phyloP scores from a whole-genome alignment of 2,888 invertebrate genomes.

The Drosophila picticornis region DNA sequence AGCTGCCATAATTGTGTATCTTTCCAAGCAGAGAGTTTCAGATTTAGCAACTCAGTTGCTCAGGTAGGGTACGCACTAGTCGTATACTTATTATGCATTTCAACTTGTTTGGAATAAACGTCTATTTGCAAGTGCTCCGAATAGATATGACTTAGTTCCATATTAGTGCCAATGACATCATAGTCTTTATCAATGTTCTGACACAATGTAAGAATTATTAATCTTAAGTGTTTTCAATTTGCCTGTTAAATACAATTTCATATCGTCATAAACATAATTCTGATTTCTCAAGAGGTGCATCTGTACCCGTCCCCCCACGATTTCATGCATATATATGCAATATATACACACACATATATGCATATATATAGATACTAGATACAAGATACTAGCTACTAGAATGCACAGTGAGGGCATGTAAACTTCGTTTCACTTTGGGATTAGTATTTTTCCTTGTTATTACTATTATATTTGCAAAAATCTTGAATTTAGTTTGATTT shows the following conservation, averaged over 20 bases:
- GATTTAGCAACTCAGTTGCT: neutral
- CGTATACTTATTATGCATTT: neutral
- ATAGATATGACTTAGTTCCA: conserved; percentile 12
- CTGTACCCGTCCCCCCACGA: neutral
- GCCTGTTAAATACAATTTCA: neutral
- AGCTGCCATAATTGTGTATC: neutral
- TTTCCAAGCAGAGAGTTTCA: neutral
- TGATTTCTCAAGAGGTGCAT: conserved; percentile 13
- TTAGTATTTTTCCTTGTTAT: conserved; percentile 45
- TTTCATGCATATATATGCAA: neutral
- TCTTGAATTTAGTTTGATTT: conserved; percentile 34
- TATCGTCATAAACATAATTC: conserved; percentile 14
- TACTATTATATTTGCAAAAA: conserved; percentile 49
- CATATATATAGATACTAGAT: neutral
- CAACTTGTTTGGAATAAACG: neutral
- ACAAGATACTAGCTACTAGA: neutral
- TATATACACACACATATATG: neutral
- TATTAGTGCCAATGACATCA: conserved; percentile 32
- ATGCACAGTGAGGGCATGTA: conserved; percentile 14
- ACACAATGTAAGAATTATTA: conserved; percentile 7
- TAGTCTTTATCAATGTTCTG: conserved; percentile 23
- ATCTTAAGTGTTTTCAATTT: conserved; percentile 8
- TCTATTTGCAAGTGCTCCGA: neutral
- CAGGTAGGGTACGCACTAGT: neutral
- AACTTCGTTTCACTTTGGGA: conserved; percentile 33